Conservation (phyloP, 2,113 vertebrate genomes). For the Gopherus flavomarginatus region DNA sequence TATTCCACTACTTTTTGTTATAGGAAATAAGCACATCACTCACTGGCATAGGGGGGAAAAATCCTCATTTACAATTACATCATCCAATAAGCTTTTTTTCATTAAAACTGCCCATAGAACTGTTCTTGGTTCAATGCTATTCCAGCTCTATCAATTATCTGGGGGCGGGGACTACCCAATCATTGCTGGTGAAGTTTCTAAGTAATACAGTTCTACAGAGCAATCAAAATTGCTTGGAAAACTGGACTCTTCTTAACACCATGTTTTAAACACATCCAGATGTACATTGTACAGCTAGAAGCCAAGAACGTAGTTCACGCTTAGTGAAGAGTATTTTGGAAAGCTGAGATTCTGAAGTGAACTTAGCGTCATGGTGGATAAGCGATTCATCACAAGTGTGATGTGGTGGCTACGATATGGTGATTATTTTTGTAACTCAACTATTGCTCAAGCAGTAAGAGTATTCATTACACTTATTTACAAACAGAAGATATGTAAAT, state of each 20-base stretch:
- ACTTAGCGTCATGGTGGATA: rapidly evolving
- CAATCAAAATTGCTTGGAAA: background rate
- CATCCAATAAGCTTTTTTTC: background rate
- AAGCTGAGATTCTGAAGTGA: background rate
- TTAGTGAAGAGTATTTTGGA: rapidly evolving
- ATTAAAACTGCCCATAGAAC: too few species aligned
- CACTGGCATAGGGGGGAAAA: rapidly evolving
- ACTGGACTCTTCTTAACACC: background rate
- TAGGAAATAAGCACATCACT: background rate
- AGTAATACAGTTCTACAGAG: background rate
- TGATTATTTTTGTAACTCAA: too few species aligned
- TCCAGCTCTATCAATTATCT: background rate
- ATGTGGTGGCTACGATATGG: too few species aligned
- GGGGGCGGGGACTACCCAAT: background rate
- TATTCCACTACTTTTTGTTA: background rate
- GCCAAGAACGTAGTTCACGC: background rate
- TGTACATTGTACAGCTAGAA: background rate
- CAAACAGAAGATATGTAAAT: background rate
- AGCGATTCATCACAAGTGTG: rapidly evolving
- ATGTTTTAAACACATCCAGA: background rate
- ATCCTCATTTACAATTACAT: background rate
- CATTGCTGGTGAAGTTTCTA: background rate
- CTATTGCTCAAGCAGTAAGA: too few species aligned
- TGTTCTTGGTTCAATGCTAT: background rate
- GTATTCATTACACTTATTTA: background rate